A percentile compares a stretch with the other conserved stretches of the same genome.
phyloP scores from a whole-genome alignment of 2,888 invertebrate species.

The Apamea anceps region DNA sequence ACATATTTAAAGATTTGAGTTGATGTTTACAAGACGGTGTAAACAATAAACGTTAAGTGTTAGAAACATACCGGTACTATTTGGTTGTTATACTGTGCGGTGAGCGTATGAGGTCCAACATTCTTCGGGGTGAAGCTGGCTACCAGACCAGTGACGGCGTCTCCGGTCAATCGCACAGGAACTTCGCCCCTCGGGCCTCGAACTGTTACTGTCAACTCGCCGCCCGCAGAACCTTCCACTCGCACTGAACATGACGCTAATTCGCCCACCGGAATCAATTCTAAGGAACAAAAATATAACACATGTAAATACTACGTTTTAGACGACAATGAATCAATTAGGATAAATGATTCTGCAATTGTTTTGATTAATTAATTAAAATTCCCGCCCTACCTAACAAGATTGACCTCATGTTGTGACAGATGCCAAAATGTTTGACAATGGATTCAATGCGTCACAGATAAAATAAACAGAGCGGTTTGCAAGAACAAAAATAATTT shows the following conservation, averaged over 20 bases:
- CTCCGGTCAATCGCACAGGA: constrained; percentile 97
- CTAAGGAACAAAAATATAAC: constrained; percentile 78
- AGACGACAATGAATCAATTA: background rate
- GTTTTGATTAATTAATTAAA: constrained; percentile 18
- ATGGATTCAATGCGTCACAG: background rate
- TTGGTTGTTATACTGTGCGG: constrained; percentile 97
- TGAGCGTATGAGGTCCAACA: constrained; percentile 98
- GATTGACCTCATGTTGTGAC: background rate
- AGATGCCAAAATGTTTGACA: constrained; percentile 8
- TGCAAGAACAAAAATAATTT: background rate
- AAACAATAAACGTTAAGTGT: background rate
- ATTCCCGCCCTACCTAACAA: constrained; percentile 11
- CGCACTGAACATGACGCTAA: constrained; percentile 87
- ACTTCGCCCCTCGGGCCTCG: constrained; percentile 96
- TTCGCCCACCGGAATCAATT: constrained; percentile 95
- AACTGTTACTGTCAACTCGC: constrained; percentile 97
- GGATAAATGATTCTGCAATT: background rate
- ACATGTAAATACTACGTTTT: background rate
- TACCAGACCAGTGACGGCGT: constrained; percentile 96
- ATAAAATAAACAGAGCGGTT: background rate
- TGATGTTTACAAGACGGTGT: background rate
- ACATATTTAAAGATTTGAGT: background rate
- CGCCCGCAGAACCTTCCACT: constrained; percentile 91
- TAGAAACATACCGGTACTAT: constrained; percentile 91
- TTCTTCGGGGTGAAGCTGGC: constrained; percentile 97